Percentiles rank a stretch among this genome's conserved stretches.
Conservation (phyloP, 2,113 vertebrate genomes). For the Labrus mixtus region DNA sequence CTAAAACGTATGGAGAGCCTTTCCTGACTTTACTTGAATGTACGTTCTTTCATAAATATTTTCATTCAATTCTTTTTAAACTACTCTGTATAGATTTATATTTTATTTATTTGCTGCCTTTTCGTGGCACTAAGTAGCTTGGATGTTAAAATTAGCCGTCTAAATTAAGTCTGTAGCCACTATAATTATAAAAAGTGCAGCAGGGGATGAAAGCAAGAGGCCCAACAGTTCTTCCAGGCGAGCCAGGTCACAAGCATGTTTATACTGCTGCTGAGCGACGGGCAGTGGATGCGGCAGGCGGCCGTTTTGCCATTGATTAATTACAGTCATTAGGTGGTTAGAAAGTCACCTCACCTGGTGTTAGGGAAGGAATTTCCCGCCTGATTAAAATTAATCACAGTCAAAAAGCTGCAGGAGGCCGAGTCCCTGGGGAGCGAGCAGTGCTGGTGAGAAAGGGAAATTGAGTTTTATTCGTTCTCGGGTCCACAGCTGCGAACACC, state of each 20-base stretch:
- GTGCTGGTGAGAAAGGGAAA: slow-evolving; percentile 18
- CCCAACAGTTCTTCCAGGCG: background rate
- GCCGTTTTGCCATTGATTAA: slow-evolving; percentile 68
- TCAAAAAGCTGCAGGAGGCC: slow-evolving; percentile 48
- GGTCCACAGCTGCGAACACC: slow-evolving; percentile 12
- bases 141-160: too few species aligned
- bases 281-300: slow-evolving; percentile 13
- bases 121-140: too few species aligned
- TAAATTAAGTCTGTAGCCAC: too few species aligned
- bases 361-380: slow-evolving; percentile 58
- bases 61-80: too few species aligned
- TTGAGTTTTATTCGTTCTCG: slow-evolving; percentile 11
- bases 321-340: slow-evolving; percentile 74
- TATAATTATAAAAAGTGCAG: too few species aligned
- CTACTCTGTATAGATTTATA: too few species aligned
- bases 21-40: too few species aligned
- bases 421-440: background rate
- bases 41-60: too few species aligned
- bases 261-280: background rate
- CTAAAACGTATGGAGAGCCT: too few species aligned
- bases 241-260: slow-evolving; percentile 27
- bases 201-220: background rate
- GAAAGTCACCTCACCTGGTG: slow-evolving; percentile 80
- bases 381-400: slow-evolving; percentile 77
- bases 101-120: too few species aligned